phyloP scores from a whole-genome alignment of 2,797 vertebrate genomes.

The Clarias pachynema region DNA sequence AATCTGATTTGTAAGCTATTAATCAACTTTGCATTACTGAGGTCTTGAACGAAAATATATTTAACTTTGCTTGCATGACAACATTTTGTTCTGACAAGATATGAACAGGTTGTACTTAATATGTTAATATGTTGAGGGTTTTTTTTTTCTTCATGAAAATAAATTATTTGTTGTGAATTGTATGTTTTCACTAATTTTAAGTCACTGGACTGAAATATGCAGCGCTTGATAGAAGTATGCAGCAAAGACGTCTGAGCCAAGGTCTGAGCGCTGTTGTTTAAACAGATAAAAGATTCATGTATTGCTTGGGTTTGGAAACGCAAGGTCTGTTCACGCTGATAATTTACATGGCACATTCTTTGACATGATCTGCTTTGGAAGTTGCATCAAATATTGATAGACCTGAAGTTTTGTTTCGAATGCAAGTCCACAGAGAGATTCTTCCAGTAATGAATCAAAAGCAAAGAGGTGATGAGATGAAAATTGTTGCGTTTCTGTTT shows the following conservation, averaged over 20 bases:
- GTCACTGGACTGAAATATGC: background rate
- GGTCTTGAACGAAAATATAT: background rate
- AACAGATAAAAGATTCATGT: constrained; percentile 8
- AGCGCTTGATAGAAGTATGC: background rate
- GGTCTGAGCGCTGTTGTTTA: background rate
- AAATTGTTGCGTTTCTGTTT: background rate
- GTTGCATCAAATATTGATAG: background rate
- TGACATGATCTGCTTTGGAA: background rate
- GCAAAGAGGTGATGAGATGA: background rate
- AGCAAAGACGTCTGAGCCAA: background rate
- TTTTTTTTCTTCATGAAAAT: constrained; percentile 46
- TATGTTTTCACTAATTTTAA: constrained; percentile 3
- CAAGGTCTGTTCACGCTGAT: constrained; percentile 18
- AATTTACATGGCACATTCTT: background rate
- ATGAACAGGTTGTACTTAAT: constrained; percentile 5
- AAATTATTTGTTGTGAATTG: constrained; percentile 33
- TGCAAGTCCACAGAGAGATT: background rate
- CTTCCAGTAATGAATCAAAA: constrained; percentile 1
- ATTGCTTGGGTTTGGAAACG: constrained; percentile 2
- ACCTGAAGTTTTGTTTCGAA: constrained; percentile 1
- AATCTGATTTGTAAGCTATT: background rate
- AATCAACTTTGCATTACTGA: background rate
- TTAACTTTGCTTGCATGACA: constrained; percentile 32
- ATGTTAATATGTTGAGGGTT: background rate
- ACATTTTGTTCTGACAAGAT: constrained; percentile 25